Evolutionary conservation across 2,113 vertebrate species (phyloP), one percentile per base, ranked within the genome.

Genomic region (Mesembrinibis cayennensis): DNA sequence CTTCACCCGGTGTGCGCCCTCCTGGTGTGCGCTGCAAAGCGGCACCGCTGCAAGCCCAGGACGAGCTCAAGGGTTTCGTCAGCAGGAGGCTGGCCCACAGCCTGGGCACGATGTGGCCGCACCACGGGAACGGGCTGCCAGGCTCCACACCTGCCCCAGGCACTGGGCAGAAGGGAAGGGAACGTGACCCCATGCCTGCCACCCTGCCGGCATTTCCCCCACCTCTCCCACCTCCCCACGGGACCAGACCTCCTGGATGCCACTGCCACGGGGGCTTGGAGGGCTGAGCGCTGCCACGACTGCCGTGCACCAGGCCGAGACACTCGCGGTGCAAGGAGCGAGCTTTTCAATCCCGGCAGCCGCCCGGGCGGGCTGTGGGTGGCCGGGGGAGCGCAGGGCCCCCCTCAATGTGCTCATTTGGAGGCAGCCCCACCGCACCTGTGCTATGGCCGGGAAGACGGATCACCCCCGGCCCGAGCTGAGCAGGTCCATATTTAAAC

Each of bases 401-500:
- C 93, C 88, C 82, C 92, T 27, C 27, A n/a, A 91, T 3, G 9
- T 15, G 95, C 96, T 98, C 97, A 98, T 98, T 98, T 98, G 97
- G 77, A 91, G 94, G 73, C 93, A 96, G 92, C 96, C 97, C 95
- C 63, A 11, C 79, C 6, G 92, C 98, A 97, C 97, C 98, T 98
- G 97, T 95, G 96, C 95, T 96, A 63, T 9, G 89, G 94, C 86
- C 50, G 38, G 92, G 91, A 98, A 99, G 99, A 99, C 98, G 44
- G 99, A 99, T 99, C 98, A 98, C 98, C 98, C 97, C 98, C 94
- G 84, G 97, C 97, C 98, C 88, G 50, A 96, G 98, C 98, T 98
- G 99, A 99, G 98, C 98, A 99, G 99, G 99, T 98, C 98, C 98
- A 98, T 99, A 99, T 99, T 98, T 99, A 99, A 99, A 98, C 99